Evolutionary conservation across 2,113 vertebrate species (phyloP), one percentile per base, ranked within the genome.

Genomic region (Lepus timidus): DNA sequence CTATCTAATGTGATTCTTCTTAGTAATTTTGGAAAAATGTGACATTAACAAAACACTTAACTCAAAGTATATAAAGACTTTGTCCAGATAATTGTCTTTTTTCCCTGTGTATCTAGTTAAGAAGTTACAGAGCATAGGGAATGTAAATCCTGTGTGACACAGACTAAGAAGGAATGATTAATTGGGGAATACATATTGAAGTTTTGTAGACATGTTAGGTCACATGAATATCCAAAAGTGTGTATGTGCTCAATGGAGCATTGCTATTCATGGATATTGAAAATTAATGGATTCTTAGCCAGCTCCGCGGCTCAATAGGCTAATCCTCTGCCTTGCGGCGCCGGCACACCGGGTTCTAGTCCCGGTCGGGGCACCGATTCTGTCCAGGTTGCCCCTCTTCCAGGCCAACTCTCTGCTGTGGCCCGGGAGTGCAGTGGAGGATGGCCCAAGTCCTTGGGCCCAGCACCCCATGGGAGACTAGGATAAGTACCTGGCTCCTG

Each of bases 281-380:
- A 92, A 93, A 95, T 44, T 89, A 81, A 86, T 78, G 19, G 22
- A 31, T 91, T 67, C 9, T 76, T 93, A 36, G 36, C 36, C 36
- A 0, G 36, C 36, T 36, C 36, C 3, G 36, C 36, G 36, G 36
- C 36, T 36, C 36, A 36, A 36, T 36, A 36, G 36, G 36, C 36
- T 36, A 36, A 36, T 36, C 36, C 36, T 36, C 36, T 36, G 36
- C 36, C 36, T 36, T 36, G 36, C 2, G 36, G 36, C 36, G 3
- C 36, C 36, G 36, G 36, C 36, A 36, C 36, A 36, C 36, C 2
- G 36, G 36, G 36, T 36, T 36, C 36, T 36, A 36, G 36, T 36
- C 36, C 36, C 36, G 3, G 36, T 36, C 3, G 36, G 36, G 36
- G 36, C 36, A 36, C 36, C 36, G 36, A 36, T 36, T 36, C 36